These are phyloP conservation scores for Drosophila maculinotata DNA, from an alignment of 2,888 invertebrate genomes.

Conservation along the genomic window DNA sequence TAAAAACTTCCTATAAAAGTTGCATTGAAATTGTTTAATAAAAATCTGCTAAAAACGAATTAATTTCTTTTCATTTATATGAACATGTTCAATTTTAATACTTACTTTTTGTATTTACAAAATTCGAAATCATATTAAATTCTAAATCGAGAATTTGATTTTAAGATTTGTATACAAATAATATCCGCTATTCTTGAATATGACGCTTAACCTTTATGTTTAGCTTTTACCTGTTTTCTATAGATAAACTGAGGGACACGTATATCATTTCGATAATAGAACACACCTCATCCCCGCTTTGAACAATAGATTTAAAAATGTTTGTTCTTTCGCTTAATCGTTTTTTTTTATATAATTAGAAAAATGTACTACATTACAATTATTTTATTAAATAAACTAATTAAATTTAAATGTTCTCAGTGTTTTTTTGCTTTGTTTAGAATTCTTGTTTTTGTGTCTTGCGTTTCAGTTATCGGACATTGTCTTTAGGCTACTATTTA, in stretches of 20 bases:
- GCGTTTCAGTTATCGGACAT: conserved; percentile 55
- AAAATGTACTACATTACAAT: conserved; percentile 77
- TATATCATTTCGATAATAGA: not conserved
- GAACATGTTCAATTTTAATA: too few relatives aligned
- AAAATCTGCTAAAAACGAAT: not conserved
- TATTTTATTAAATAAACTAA: conserved; percentile 76
- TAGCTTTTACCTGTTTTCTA: not conserved
- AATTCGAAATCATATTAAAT: too few relatives aligned
- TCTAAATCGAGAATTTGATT: too few relatives aligned
- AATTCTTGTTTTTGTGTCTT: conserved; percentile 45
- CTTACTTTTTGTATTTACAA: too few relatives aligned
- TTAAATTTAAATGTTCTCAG: conserved; percentile 67
- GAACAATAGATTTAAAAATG: conserved; percentile 19
- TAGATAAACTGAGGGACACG: not conserved
- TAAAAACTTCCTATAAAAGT: not conserved
- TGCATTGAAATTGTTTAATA: conserved; percentile 23
- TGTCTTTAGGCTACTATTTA: conserved; percentile 79
- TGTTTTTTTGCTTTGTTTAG: conserved; percentile 45
- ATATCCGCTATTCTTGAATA: not conserved
- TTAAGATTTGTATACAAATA: too few relatives aligned
- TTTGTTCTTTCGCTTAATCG: conserved; percentile 49
- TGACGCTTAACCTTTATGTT: not conserved
- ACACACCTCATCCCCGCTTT: not conserved
- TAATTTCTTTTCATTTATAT: too few relatives aligned
- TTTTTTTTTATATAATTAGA: conserved; percentile 68